phyloP scores from a whole-genome alignment of 2,888 invertebrate genomes.

The Thecophora atra region DNA sequence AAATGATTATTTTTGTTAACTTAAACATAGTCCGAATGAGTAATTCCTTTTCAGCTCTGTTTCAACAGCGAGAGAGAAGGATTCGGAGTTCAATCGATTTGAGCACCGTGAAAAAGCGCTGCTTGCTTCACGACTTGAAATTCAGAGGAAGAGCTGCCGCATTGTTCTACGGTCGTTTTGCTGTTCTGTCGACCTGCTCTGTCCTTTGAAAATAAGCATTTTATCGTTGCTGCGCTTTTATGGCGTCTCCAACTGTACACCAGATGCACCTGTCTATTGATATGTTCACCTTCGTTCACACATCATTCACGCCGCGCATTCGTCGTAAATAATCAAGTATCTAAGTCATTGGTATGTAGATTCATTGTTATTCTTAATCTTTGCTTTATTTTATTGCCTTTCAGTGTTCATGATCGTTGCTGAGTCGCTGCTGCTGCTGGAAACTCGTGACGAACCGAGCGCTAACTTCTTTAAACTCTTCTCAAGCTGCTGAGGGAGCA shows the following conservation, averaged over 20 bases:
- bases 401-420: not conserved
- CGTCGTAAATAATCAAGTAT: not conserved
- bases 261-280: no score
- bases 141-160: no score
- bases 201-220: not conserved
- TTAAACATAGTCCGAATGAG: no score
- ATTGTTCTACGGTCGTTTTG: no score
- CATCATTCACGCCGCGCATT: not conserved
- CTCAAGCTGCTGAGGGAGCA: not conserved
- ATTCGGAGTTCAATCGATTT: no score
- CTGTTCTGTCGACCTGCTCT: not conserved
- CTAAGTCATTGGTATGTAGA: not conserved
- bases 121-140: no score
- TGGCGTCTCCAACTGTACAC: no score
- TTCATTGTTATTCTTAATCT: not conserved
- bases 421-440: not conserved
- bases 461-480: conserved; percentile 16
- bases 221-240: not conserved
- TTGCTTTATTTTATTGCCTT: not conserved
- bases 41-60: no score
- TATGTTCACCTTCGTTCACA: not conserved
- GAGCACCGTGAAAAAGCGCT: no score
- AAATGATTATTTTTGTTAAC: no score
- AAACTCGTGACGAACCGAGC: conserved; percentile 21
- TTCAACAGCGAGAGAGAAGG: no score